Base-by-base conservation (phyloP, 1,140 invertebrate genomes). In the Lasaia peninsularis region DNA sequence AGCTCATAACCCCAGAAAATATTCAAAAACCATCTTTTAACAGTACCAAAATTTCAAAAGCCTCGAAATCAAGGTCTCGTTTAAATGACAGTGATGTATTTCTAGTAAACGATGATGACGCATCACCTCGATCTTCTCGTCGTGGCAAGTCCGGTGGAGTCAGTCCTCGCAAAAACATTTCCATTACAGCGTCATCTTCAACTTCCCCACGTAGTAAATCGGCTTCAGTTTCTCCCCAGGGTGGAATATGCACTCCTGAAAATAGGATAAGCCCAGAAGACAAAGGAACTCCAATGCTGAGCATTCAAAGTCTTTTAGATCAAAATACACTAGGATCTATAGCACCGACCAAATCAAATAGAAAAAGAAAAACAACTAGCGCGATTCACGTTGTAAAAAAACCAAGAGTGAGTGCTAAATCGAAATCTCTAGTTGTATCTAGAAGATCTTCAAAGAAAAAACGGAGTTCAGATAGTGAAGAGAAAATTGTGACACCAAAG, bases 401-500 rank as follows among this genome's bases (percentile, higher is more conserved):
- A 32, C 52, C 44, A 5, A 56, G 59, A 34, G 11, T 34, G 1
- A 51, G 50, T 11, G 10, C 58, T 8, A 76, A 68, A 44, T 77
- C 76, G 1, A 74, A 73, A 57, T 80, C 77, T 1, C 37, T 78
- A 11, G 67, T 31, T 18, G 40, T 67, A 1, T 57, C 50, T 6
- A 54, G 64, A 6, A 28, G 24, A 61, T 61, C 63, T 20, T 34
- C 52, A 21, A 35, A 34, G 32, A 18, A 35, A 11, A 53, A 21
- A 6, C 8, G 8, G 18, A 48, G 10, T 20, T 28, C 9, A 35
- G 33, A 65, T 6, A 57, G 72, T 12, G 69, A 78, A 14, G 70
- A 76, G n/a, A 69, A 74, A 31, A 62, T 71, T 10, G 65, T 78
- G 0, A 90, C 88, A 1, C 88, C 88, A 0, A 89, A 75, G 14